phyloP scores from a whole-genome alignment of 2,797 vertebrate species.

The Setipinna tenuifilis region DNA sequence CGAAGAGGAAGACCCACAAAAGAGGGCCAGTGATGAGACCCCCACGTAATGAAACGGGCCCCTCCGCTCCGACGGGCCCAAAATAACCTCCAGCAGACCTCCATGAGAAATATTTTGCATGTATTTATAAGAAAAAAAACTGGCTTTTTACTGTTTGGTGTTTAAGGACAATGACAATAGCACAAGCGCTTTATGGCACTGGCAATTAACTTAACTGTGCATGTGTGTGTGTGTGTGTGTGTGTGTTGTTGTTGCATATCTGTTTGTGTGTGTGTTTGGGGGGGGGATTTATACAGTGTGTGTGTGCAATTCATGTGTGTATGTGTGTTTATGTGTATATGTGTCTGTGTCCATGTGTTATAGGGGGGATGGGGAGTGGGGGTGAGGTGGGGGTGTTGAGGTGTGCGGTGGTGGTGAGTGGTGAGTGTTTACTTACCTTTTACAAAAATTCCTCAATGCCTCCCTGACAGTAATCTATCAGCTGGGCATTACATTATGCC shows the following conservation, averaged over 20 bases:
- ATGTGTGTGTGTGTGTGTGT: not conserved
- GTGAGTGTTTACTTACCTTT: not conserved
- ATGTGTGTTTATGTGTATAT: not conserved
- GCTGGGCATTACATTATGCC: conserved; percentile 33
- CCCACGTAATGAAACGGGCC: conserved; percentile 45
- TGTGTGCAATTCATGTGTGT: not conserved
- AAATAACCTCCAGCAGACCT: conserved; percentile 7
- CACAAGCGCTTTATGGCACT: not conserved
- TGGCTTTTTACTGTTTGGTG: not conserved
- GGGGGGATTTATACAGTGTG: not conserved
- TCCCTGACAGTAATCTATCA: not conserved
- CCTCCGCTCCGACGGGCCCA: not conserved
- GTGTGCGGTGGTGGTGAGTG: not conserved
- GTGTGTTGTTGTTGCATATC: not conserved
- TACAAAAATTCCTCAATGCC: not conserved
- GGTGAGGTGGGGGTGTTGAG: no score
- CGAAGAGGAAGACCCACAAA: conserved; percentile 42
- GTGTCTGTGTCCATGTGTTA: not conserved
- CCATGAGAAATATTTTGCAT: not conserved
- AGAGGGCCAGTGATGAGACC: conserved; percentile 38
- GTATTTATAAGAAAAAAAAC: not conserved
- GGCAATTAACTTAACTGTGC: not conserved
- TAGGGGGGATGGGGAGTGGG: no score
- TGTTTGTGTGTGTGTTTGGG: not conserved
- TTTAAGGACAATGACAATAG: not conserved